Conservation (phyloP, 2,113 vertebrate genomes). For the Hippopotamus amphibius region DNA sequence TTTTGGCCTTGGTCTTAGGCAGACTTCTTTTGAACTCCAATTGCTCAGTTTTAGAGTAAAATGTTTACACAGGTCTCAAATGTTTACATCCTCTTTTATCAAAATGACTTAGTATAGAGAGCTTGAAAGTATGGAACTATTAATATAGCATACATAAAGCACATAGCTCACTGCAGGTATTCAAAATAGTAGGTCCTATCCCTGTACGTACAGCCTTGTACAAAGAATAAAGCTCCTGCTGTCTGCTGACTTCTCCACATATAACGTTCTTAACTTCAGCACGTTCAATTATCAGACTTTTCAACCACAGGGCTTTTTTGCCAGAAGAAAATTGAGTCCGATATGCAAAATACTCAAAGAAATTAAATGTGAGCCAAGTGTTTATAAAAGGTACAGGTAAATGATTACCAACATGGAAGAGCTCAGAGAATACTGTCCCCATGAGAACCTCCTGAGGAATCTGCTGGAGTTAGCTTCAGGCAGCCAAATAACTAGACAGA, state of each 20-base stretch:
- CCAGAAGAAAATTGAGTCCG: not conserved
- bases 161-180: not conserved
- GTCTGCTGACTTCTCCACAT: not conserved
- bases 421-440: not conserved
- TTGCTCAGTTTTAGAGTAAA: not conserved
- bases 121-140: not conserved
- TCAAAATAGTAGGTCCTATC: not conserved
- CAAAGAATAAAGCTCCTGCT: not conserved
- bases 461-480: not conserved
- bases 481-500: not conserved
- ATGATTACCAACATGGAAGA: not conserved
- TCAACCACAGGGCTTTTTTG: not conserved
- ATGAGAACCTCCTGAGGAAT: not conserved
- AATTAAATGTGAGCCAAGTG: not conserved
- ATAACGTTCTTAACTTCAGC: not conserved
- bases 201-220: not conserved
- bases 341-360: constrained; percentile 1
- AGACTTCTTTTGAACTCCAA: not conserved
- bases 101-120: not conserved
- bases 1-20: not conserved
- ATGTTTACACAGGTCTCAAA: not conserved
- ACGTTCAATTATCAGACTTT: not conserved
- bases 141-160: not conserved
- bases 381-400: not conserved
- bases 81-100: not conserved